Evolutionary conservation across 2,113 vertebrate genomes (phyloP), one percentile per base, ranked within the genome.

Genomic region (Chascanopsetta lugubris): DNA sequence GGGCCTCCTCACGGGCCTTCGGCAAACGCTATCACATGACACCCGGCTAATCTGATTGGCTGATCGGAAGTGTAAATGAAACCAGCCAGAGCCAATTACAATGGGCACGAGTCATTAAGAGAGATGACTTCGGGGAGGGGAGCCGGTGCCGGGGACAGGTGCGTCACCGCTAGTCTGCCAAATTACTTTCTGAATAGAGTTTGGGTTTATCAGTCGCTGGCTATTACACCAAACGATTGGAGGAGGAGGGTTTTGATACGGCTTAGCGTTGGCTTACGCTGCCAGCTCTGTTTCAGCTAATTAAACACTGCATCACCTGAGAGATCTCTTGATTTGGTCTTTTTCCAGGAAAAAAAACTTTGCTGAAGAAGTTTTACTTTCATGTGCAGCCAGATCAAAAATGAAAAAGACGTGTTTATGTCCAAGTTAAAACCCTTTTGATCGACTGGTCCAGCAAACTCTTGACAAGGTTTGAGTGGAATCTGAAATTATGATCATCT

Each of bases 61-160:
- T 80, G 82, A 88, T 90, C 83, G 78, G 62, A 80, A 83, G 61
- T 87, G 85, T 89, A 90, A 89, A 87, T 88, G 85, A 88, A 89
- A 84, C 85, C 85, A 75, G 79, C 82, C 86, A 76, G 54, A 79
- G 77, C 78, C 86, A 88, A 89, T 89, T 89, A 85, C 87, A 87
- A 85, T 57, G 69, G 86, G 82, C 69, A 72, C 76, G 61, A 77
- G 85, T 83, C 83, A 87, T 86, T 85, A 86, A 69, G 78, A 87
- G 67, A 77, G 81, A 89, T 82, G 85, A 83, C 89, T 86, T 88
- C 26, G 15, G 89, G 89, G 89, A 89, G 67, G 30, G 71, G 61
- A 65, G 68, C 10, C 8, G 38, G n/a, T 74, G 78, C 66, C 22
- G 77, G 81, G 72, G 79, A 87, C 89, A 89, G 87, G 89, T 88